Percentiles rank a stretch among this genome's conserved stretches.
Evolutionary conservation across 2,888 invertebrate genomes (phyloP).

Genomic region (Lamellibrachia columna): DNA sequence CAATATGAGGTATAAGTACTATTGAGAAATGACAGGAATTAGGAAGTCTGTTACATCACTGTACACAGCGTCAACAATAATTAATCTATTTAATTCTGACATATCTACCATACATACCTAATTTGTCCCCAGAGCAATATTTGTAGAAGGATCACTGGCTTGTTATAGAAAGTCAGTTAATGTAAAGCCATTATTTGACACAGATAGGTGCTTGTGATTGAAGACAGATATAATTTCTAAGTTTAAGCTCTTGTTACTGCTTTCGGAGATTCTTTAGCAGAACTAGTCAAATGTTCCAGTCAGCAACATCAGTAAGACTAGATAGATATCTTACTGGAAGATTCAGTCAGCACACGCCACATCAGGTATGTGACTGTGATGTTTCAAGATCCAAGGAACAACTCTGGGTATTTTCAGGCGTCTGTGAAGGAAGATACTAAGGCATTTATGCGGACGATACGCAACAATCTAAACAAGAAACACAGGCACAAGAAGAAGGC

Average conservation of each 20-base stretch:
- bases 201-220: background rate
- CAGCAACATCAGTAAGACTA: background rate
- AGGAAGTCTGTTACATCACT: background rate
- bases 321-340: background rate
- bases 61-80: background rate
- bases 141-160: background rate
- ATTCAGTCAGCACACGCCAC: background rate
- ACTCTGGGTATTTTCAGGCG: slow-evolving; percentile 52
- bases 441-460: slow-evolving; percentile 65
- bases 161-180: background rate
- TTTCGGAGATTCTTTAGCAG: background rate
- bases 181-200: background rate
- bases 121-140: background rate
- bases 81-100: background rate
- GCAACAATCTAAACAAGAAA: slow-evolving; percentile 63
- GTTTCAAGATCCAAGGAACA: background rate
- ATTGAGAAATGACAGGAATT: background rate
- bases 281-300: background rate
- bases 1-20: background rate
- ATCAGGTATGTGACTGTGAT: background rate
- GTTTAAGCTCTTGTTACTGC: background rate
- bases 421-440: slow-evolving; percentile 65
- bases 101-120: background rate
- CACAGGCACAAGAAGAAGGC: slow-evolving; percentile 51
- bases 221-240: background rate